Evolutionary conservation across 2,888 invertebrate genomes (phyloP).

Genomic region (Melanotus villosus): DNA sequence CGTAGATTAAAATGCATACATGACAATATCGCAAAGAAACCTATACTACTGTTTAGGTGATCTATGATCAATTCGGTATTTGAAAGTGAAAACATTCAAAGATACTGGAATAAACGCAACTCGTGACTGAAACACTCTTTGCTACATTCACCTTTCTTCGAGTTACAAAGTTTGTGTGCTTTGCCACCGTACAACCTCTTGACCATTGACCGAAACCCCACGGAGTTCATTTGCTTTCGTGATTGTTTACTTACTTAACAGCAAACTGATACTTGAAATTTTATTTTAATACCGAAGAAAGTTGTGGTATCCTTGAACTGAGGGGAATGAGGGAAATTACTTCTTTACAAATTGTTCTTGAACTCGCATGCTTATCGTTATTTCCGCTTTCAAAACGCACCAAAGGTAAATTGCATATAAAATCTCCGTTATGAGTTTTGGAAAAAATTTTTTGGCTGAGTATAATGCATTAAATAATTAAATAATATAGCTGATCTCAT

Average conservation of each 20-base stretch:
- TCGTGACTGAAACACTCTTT: conserved; percentile 38
- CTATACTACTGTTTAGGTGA: conserved; percentile 22
- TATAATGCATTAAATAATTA: too few relatives aligned
- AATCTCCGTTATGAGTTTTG: too few relatives aligned
- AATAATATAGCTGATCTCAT: too few relatives aligned
- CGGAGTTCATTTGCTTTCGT: neutral
- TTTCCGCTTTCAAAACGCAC: too few relatives aligned
- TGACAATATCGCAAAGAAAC: conserved; percentile 37
- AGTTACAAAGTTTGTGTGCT: neutral
- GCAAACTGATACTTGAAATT: neutral
- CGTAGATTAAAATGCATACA: conserved; percentile 12
- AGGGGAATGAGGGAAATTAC: too few relatives aligned
- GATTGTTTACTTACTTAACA: neutral
- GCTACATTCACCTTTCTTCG: conserved; percentile 38
- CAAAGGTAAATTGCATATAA: too few relatives aligned
- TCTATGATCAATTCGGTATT: conserved; percentile 29
- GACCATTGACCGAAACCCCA: conserved; percentile 21
- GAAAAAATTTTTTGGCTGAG: too few relatives aligned
- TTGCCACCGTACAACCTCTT: conserved; percentile 17
- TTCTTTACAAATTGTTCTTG: too few relatives aligned
- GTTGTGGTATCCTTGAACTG: too few relatives aligned
- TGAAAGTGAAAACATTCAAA: conserved; percentile 46
- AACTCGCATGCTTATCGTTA: too few relatives aligned
- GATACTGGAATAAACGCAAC: conserved; percentile 20
- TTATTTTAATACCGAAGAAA: too few relatives aligned